These are phyloP conservation scores for Pararge aegeria DNA, from an alignment of 1,140 invertebrate species.

Conservation along the genomic window DNA sequence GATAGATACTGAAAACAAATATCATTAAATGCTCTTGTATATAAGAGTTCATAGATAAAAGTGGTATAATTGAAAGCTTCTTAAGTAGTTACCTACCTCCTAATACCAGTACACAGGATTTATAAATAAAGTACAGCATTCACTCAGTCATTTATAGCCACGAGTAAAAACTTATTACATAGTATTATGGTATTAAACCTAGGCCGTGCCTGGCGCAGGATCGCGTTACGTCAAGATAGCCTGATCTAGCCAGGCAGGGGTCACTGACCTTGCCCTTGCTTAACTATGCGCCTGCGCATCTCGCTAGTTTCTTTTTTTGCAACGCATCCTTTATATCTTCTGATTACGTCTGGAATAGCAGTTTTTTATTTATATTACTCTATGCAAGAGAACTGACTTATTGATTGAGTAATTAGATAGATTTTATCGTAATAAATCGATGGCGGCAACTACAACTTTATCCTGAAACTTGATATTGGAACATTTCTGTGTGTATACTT, in stretches of 20 bases:
- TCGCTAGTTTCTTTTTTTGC: conserved; percentile 26
- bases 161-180: conserved; percentile 16
- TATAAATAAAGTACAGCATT: neutral
- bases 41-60: no score
- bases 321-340: conserved; percentile 26
- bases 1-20: no score
- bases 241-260: conserved; percentile 26
- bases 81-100: no score
- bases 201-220: conserved; percentile 10
- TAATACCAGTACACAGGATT: neutral
- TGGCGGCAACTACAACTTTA: no score
- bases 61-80: no score
- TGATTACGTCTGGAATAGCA: conserved; percentile 23
- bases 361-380: conserved; percentile 5
- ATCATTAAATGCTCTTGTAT: no score
- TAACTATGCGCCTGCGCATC: conserved; percentile 27
- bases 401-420: conserved; percentile 25
- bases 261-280: conserved; percentile 30
- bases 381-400: conserved; percentile 7
- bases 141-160: neutral
- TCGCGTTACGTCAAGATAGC: conserved; percentile 28
- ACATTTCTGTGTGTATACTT: no score
- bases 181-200: neutral
- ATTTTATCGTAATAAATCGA: neutral
- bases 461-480: no score